Evolutionary conservation across 2,797 vertebrate genomes (phyloP).

Genomic region (Heteromormyrus szaboi): DNA sequence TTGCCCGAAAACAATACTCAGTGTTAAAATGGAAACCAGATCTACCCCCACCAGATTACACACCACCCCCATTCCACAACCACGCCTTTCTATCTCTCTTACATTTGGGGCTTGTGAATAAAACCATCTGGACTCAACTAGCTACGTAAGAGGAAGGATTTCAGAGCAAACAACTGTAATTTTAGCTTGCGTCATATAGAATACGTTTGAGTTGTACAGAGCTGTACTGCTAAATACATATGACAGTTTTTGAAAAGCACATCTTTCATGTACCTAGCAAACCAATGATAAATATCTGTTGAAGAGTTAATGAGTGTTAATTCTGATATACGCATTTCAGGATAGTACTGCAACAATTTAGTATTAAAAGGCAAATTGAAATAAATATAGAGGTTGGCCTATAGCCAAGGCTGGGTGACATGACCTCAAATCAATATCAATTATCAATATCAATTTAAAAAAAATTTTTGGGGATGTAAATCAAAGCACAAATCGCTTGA

Average conservation of each 20-base stretch:
- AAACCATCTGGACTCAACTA: conserved; percentile 9
- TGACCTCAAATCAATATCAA: background rate
- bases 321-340: background rate
- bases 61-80: background rate
- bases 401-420: background rate
- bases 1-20: background rate
- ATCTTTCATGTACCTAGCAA: background rate
- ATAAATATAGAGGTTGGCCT: background rate
- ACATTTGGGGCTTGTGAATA: background rate
- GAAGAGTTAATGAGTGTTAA: background rate
- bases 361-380: background rate
- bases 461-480: background rate
- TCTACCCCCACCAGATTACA: background rate
- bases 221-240: background rate
- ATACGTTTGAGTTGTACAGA: background rate
- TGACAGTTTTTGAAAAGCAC: background rate
- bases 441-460: no score
- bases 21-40: background rate
- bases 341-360: background rate
- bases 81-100: background rate
- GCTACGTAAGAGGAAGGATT: background rate
- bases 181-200: background rate
- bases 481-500: background rate
- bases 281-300: background rate
- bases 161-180: background rate